Evolutionary conservation across 2,797 vertebrate genomes (phyloP), one percentile per base, ranked within the genome.

Genomic region (Paedocypris micromegethes): DNA sequence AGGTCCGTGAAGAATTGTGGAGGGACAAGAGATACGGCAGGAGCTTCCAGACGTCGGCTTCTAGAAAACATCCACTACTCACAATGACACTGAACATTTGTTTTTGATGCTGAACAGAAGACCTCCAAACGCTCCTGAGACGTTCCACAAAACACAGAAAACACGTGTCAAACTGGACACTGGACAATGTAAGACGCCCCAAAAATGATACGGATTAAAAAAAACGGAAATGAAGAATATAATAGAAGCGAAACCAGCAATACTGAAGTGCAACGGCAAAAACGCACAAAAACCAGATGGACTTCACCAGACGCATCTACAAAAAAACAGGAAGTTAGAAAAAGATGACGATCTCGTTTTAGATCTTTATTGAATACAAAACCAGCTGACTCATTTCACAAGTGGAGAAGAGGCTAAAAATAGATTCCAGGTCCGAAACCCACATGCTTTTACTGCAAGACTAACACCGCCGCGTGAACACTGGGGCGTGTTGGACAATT

Each of bases 291-390:
- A 23, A 23, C 23, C 23, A 23, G 23, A 23, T 23, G 23, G 23
- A 23, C 23, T 23, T 23, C 23, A 23, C 23, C 23, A 23, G 23
- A 23, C 23, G 23, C 23, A 23, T 23, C 23, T 23, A 23, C 23
- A 23, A 23, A 23, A 23, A 23, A 23, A 23, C 23, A 23, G 23
- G 75, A 73, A 76, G 75, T 55, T 58, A 65, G 44, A 58, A 52
- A 43, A 47, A 41, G 58, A 59, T 63, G 49, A 48, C 64, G 75
- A 76, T 70, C 8, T 76, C 59, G 54, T 3, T 23, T 44, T 45
- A 49, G 57, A 57, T 38, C 45, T 47, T 53, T 37, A 52, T 44
- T 42, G 2, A 67, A 37, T 63, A 58, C 48, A 9, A 68, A 8
- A 45, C 48, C 58, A 23, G n/a, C 51, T 70, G 67, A 58, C 43